These are phyloP conservation scores for Watsonalla cultraria DNA, from an alignment of 2,888 invertebrate species.

Conservation along the genomic window DNA sequence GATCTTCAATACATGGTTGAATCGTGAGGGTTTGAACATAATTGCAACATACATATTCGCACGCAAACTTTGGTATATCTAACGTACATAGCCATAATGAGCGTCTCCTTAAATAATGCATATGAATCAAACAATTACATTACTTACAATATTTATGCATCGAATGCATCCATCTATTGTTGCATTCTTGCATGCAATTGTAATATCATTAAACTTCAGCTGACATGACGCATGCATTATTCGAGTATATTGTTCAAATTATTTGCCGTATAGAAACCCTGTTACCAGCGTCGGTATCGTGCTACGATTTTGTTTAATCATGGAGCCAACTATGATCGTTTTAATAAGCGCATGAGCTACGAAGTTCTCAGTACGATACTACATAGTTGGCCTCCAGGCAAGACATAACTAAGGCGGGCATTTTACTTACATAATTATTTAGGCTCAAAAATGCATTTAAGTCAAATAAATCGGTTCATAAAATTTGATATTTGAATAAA, in stretches of 20 bases:
- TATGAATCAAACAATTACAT: constrained; percentile 2
- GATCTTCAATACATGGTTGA: constrained; percentile 24
- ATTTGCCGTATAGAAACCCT: not conserved
- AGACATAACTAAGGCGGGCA: too few species aligned
- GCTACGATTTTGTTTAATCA: not conserved
- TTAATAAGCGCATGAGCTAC: too few species aligned
- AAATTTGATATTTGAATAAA: too few species aligned
- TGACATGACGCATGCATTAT: constrained; percentile 1
- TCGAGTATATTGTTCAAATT: constrained; percentile 6
- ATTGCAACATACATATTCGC: too few species aligned
- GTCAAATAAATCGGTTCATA: too few species aligned
- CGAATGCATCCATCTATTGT: constrained; percentile 24
- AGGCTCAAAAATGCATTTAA: too few species aligned
- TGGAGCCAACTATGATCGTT: not conserved
- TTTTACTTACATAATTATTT: too few species aligned
- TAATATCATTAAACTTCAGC: constrained; percentile 6
- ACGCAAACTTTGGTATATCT: constrained; percentile 7
- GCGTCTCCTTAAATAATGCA: constrained; percentile 2
- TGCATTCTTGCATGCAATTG: constrained; percentile 23
- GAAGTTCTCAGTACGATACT: too few species aligned
- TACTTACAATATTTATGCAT: constrained; percentile 21
- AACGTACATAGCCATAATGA: not conserved
- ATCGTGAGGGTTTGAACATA: not conserved
- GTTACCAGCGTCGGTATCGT: too few species aligned
- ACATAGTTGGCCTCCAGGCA: too few species aligned